Evolutionary conservation across 1,140 invertebrate genomes (phyloP), one percentile per base, ranked within the genome.

Genomic region (Drosophila murphyi): DNA sequence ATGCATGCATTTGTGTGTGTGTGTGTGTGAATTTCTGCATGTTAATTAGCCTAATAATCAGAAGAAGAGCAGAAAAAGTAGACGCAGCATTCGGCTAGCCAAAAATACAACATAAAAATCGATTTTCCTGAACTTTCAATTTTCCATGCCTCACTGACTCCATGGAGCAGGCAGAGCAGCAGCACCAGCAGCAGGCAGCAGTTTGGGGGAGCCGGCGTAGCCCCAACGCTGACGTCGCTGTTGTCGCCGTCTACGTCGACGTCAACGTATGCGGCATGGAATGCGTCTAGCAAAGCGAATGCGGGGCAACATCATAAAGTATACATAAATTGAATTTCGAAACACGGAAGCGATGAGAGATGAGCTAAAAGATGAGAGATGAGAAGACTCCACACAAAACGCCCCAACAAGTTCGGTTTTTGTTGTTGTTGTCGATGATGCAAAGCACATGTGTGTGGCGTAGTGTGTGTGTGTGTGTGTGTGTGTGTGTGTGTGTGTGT

Each of bases 301-400:
- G 69, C 45, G 69, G 69, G 52, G 43, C 69, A 72, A 72, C 80
- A 69, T 69, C 80, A 86, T 86, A 81, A 86, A 86, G 82, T 86
- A 88, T 82, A 87, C 83, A 87, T 82, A 87, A 82, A 87, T 87
- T 87, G 79, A 87, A 87, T 87, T 87, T 88, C 83, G 83, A 87
- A 87, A 87, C 83, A 88, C 82, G 82, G 83, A 87, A 87, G 83
- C 83, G 62, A 71, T 59, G 59, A 61, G 20, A 20, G 1, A 31
- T 45, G 59, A 29, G 45, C 45, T 12, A 47, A 28, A 28, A 50
- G 39, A 48, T 43, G 67, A 47, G 50, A 74, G 51, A 55, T 64
- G 61, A 35, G 43, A 73, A 57, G 61, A 69, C 74, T 71, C 65
- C 74, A 81, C 39, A 62, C 79, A 45, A 48, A 64, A 69, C 61